Evolutionary conservation across 1,140 invertebrate genomes (phyloP).

Genomic region (Mesaphorura yosii): DNA sequence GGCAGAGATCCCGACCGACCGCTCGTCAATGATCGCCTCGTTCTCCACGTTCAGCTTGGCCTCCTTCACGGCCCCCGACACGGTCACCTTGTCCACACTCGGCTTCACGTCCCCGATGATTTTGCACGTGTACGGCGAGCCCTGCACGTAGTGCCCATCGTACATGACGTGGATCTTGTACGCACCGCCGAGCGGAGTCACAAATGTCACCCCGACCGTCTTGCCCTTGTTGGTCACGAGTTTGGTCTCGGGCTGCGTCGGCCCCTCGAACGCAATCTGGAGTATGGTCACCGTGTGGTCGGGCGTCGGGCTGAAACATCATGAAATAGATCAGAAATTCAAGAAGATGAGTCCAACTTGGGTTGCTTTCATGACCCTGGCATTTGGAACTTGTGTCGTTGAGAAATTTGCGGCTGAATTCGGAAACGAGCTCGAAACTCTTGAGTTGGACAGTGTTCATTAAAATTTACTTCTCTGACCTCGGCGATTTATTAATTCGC

Average conservation of each 20-base stretch:
- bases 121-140: slow-evolving; percentile 11
- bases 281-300: slow-evolving; percentile 6
- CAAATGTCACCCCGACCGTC: slow-evolving; percentile 7
- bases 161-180: slow-evolving; percentile 13
- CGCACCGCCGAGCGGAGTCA: slow-evolving; percentile 1
- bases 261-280: slow-evolving; percentile 10
- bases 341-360: too few relatives aligned
- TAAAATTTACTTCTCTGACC: too few relatives aligned
- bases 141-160: slow-evolving; percentile 1
- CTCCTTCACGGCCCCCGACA: slow-evolving; percentile 9
- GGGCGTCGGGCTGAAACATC: not conserved
- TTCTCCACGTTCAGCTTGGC: slow-evolving; percentile 10
- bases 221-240: slow-evolving; percentile 6
- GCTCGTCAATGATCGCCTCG: slow-evolving; percentile 11
- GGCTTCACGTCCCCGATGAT: slow-evolving; percentile 16
- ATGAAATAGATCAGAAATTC: too few relatives aligned
- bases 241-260: slow-evolving; percentile 4
- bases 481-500: too few relatives aligned
- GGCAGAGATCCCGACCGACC: slow-evolving; percentile 3
- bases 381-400: too few relatives aligned
- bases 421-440: too few relatives aligned
- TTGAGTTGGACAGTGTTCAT: too few relatives aligned
- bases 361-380: too few relatives aligned
- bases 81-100: slow-evolving; percentile 11
- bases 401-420: too few relatives aligned